Evolutionary conservation across 2,888 invertebrate genomes (phyloP).

Genomic region (Caenorhabditis afra): DNA sequence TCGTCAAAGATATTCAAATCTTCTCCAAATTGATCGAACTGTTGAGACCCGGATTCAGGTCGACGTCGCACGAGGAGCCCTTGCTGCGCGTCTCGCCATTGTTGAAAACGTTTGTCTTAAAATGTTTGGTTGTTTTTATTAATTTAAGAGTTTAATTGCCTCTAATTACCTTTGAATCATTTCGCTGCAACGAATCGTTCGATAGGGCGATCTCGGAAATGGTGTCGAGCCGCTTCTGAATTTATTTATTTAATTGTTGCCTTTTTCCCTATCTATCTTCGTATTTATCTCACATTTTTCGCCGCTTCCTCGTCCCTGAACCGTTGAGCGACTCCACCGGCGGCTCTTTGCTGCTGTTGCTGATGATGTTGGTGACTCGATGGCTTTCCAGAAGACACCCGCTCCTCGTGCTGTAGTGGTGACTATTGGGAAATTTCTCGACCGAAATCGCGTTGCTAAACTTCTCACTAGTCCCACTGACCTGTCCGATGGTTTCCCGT

Average conservation of each 20-base stretch:
- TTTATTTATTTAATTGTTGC: neutral
- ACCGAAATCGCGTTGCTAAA: neutral
- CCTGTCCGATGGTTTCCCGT: slow-evolving; percentile 45
- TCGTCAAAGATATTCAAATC: slow-evolving; percentile 50
- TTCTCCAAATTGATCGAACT: slow-evolving; percentile 65
- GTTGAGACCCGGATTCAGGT: slow-evolving; percentile 67
- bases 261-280: neutral
- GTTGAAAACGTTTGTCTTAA: slow-evolving; percentile 60
- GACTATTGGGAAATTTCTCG: neutral
- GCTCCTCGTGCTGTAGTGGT: slow-evolving; percentile 37
- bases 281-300: slow-evolving; percentile 34
- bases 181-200: slow-evolving; percentile 60
- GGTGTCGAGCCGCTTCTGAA: slow-evolving; percentile 64
- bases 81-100: slow-evolving; percentile 9
- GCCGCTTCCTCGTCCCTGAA: slow-evolving; percentile 36
- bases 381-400: too few species aligned
- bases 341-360: neutral
- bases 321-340: slow-evolving; percentile 30
- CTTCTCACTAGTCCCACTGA: neutral
- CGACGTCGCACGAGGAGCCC: slow-evolving; percentile 48
- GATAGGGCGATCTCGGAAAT: slow-evolving; percentile 64
- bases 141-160: neutral
- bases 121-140: slow-evolving; percentile 5
- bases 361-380: too few species aligned
- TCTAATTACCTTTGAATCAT: slow-evolving; percentile 64